A percentile compares a stretch with the other conserved stretches of the same genome.
Conservation (phyloP, 2,888 invertebrate genomes). For the Syritta pipiens region DNA sequence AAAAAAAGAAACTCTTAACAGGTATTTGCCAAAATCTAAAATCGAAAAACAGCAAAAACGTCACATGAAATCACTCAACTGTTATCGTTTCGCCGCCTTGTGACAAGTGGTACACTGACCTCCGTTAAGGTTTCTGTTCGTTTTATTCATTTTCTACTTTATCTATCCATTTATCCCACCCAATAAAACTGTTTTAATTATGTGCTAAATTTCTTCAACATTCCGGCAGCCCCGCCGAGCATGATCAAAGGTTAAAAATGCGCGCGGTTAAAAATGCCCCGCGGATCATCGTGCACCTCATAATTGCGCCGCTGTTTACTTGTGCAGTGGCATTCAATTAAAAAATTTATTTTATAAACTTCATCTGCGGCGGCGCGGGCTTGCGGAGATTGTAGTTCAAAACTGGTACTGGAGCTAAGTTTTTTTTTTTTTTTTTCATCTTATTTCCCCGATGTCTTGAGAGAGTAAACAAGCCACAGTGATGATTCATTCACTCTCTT, state of each 20-base stretch:
- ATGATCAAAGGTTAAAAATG: constrained; percentile 18
- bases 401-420: constrained; percentile 23
- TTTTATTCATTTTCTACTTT: neutral
- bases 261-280: too few relatives aligned
- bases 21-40: neutral
- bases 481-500: constrained; percentile 44
- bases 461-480: constrained; percentile 8
- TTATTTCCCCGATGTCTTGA: too few relatives aligned
- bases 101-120: constrained; percentile 30
- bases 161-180: neutral
- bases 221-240: too few relatives aligned
- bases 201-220: neutral
- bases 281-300: neutral
- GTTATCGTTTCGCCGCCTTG: constrained; percentile 19
- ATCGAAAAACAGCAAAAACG: too few relatives aligned
- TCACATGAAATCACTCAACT: too few relatives aligned
- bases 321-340: constrained; percentile 21
- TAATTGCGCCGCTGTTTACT: constrained; percentile 30
- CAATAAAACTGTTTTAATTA: constrained; percentile 9
- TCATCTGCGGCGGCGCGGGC: neutral
- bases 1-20: neutral
- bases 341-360: neutral
- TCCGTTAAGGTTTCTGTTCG: neutral
- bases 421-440: too few relatives aligned
- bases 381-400: constrained; percentile 15